These are phyloP conservation scores for Uria aalge DNA, from an alignment of 2,113 vertebrate species.

Conservation along the genomic window DNA sequence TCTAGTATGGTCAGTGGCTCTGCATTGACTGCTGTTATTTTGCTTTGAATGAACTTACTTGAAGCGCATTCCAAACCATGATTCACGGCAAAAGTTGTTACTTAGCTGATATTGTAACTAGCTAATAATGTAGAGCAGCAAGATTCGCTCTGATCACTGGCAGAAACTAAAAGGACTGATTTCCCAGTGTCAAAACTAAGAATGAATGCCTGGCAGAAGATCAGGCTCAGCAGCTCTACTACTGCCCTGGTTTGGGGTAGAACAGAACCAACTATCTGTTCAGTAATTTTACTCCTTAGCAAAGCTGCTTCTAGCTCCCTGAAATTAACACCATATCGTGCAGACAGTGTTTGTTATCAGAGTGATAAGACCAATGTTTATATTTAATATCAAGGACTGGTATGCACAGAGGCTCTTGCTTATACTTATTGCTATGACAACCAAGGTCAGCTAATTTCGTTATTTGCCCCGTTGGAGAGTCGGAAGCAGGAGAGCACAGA, in stretches of 20 bases:
- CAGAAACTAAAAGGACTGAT: background rate
- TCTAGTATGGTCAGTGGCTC: background rate
- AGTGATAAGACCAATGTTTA: background rate
- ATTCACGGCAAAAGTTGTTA: background rate
- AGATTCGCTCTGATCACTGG: background rate
- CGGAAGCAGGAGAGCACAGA: background rate
- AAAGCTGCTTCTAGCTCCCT: background rate
- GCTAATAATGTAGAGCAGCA: background rate
- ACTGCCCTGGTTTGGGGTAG: background rate
- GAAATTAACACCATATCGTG: background rate
- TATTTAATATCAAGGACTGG: background rate
- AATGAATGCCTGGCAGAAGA: background rate
- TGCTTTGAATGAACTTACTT: background rate
- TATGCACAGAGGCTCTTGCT: background rate
- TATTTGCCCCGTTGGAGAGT: background rate
- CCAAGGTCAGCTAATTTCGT: background rate
- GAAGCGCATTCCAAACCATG: background rate
- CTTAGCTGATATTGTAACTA: background rate
- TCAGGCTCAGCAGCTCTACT: background rate
- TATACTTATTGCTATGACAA: background rate
- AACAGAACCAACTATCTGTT: background rate
- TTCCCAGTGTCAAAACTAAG: background rate
- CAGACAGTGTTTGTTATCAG: background rate
- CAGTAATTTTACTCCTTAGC: background rate
- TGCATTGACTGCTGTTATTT: background rate